Evolutionary conservation across 2,888 invertebrate genomes (phyloP), one percentile per base, ranked within the genome.

Genomic region (Phalangium opilio): DNA sequence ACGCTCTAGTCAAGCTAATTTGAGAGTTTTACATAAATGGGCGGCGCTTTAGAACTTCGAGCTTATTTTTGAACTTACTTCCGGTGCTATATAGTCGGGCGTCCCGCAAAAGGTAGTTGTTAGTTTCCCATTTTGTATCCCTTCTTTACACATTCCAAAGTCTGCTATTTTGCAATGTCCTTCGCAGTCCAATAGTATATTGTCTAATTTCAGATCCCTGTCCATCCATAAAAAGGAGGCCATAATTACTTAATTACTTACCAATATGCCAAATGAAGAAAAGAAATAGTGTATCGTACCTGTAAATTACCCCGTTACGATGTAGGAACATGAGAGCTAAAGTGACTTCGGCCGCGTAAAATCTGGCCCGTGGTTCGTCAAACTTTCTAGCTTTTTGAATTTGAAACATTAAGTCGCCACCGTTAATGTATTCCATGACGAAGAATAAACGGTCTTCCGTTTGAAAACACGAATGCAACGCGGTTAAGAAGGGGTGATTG

Each of bases 341-440:
- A 46, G 95, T 96, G 49, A 98, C 96, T 71, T 98, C 96, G 34
- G 96, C 95, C 36, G 96, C 93, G 71, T 98, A 98, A 71, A 98
- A 91, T 64, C 86, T 78, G 14, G 95, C 95, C 44, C 74, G 73
- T 1, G 85, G 81, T 69, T 96, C 95, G 69, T 96, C 95, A 71
- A 98, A 98, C 72, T 95, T 95, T 54, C 95, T 75, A 52, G 95
- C 90, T 63, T 89, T 78, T 71, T 98, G 96, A 60, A 98, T 98
- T 79, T 98, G 96, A 74, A 95, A 95, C 93, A 95, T 95, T 61
- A 95, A 75, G 72, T 89, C 95, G 59, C 95, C 96, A 58, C 96
- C 98, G 70, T 95, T 90, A 46, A 98, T 95, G 70, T 95, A 96
- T 72, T 96, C 96, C 96, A 98, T 98, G 56, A 98, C 95, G 72